Percentiles rank a stretch among this genome's conserved stretches.
Conservation (phyloP, 1,140 invertebrate genomes). For the Drosophila carrolli region DNA sequence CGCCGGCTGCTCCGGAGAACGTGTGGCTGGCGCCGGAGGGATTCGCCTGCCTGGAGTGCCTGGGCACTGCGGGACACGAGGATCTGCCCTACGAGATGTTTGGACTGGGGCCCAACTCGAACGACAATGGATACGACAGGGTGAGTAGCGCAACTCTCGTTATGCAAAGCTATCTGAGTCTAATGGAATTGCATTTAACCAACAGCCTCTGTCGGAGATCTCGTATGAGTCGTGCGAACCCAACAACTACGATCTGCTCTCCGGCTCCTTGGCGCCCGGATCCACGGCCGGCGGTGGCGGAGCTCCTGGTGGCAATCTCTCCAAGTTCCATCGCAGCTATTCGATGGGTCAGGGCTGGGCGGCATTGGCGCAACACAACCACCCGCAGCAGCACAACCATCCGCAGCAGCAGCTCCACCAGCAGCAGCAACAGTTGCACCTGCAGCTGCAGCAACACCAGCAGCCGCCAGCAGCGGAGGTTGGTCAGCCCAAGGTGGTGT, state of each 20-base stretch:
- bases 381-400: constrained; percentile 9
- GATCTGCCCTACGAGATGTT: constrained; percentile 85
- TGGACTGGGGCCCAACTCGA: constrained; percentile 55
- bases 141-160: constrained; percentile 29
- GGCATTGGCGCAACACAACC: constrained; percentile 44
- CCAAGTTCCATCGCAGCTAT: constrained; percentile 83
- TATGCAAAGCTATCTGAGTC: neutral
- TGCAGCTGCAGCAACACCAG: constrained; percentile 21
- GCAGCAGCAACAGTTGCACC: constrained; percentile 33
- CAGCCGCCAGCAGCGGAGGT: constrained; percentile 16
- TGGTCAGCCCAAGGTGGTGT: constrained; percentile 74
- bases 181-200: neutral
- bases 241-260: constrained; percentile 73
- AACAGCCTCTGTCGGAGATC: constrained; percentile 79
- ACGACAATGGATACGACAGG: constrained; percentile 75
- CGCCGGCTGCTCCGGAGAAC: constrained; percentile 83
- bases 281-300: constrained; percentile 20
- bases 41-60: constrained; percentile 91
- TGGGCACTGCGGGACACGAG: constrained; percentile 87
- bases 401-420: constrained; percentile 35
- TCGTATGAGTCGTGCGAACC: constrained; percentile 81
- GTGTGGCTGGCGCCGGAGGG: constrained; percentile 88
- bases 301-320: constrained; percentile 37
- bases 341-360: constrained; percentile 84
- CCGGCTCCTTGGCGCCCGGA: constrained; percentile 48